Evolutionary conservation across 2,113 vertebrate species (phyloP).

Genomic region (Pica pica): DNA sequence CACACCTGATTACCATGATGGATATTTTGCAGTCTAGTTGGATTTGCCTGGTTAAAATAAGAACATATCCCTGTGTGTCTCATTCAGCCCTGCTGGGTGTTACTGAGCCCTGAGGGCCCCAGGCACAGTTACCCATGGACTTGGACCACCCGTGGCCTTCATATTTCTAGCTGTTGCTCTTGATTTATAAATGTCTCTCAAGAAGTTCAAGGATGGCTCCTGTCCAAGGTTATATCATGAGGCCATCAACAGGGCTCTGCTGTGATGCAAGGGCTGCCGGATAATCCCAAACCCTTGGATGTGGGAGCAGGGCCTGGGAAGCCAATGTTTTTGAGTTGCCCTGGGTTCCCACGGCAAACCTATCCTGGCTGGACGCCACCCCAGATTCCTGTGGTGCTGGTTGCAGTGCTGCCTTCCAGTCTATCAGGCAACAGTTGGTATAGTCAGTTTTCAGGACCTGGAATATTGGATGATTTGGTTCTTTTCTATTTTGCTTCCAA

Average conservation of each 20-base stretch:
- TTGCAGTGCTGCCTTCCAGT: background rate
- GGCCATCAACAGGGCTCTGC: background rate
- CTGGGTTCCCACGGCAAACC: background rate
- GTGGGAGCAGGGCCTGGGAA: background rate
- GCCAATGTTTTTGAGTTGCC: background rate
- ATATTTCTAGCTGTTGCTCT: background rate
- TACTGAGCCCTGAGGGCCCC: background rate
- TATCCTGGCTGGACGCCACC: background rate
- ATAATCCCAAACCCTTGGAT: background rate
- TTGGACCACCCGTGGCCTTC: background rate
- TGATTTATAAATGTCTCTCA: background rate
- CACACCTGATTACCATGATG: background rate
- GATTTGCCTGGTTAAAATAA: background rate
- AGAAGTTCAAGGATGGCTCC: constrained; percentile 14
- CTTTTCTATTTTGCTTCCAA: background rate
- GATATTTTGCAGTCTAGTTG: background rate
- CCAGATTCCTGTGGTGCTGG: background rate
- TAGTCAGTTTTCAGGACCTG: background rate
- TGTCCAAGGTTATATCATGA: background rate
- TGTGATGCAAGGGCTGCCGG: background rate
- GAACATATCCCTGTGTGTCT: background rate
- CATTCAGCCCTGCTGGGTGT: background rate
- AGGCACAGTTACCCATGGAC: background rate
- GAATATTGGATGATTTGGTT: background rate
- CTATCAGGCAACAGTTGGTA: background rate